Base-by-base conservation (phyloP, 2,113 vertebrate genomes). In the Callopanchax toddi region DNA sequence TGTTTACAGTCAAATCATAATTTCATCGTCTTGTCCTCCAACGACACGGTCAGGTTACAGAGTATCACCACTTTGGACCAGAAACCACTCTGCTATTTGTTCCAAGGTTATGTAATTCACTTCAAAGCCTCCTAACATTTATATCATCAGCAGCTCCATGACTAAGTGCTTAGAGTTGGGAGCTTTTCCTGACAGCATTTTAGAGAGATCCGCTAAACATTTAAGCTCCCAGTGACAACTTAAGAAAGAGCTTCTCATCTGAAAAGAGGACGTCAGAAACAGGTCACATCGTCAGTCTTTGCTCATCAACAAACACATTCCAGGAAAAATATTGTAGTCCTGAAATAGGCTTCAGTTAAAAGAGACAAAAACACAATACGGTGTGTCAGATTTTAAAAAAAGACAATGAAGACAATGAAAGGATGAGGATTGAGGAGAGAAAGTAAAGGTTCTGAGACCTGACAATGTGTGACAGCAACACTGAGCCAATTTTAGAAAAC, bases 91-190 rank as follows among this genome's bases (percentile, higher is more conserved):
- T 23, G 53, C 36, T 45, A 11, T 72, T 71, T 48, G 63, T 62
- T 37, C 18, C 42, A 40, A 67, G 57, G 25, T 79, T 76, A 71
- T 49, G 32, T 67, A 67, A 81, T n/a, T 18, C 4, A 55, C 70
- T 67, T 79, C 53, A 78, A 75, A 85, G 52, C 52, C 22, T 32
- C 52, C 21, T 21, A 67, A 71, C 48, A 58, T 71, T 71, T 51
- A 60, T 67, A 61, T 74, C 60, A 73, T 0, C 60, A 54, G 53
- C 61, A 34, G 59, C 70, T 74, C 39, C 6, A 8, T 29, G 58
- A 68, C 51, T 26, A 56, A 53, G 62, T 11, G 18, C 40, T 49
- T 11, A 0, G 50, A 44, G 50, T 71, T 73, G 20, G 18, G 17
- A 67, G 71, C 51, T 46, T 59, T 53, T 55, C 59, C 49, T 46